Evolutionary conservation across 2,888 invertebrate genomes (phyloP).

Genomic region (Chorisops tibialis): DNA sequence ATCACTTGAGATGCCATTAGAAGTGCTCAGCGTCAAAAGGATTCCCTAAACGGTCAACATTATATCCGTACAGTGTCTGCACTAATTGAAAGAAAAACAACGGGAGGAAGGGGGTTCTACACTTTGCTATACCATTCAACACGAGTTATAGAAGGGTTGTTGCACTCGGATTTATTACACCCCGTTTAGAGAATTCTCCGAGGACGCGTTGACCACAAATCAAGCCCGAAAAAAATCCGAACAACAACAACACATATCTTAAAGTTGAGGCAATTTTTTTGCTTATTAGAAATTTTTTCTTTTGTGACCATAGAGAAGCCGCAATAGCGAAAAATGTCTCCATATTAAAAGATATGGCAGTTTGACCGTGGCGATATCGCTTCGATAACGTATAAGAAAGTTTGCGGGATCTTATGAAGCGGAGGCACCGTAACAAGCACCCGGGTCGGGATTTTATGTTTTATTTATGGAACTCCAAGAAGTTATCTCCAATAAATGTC

Average conservation of each 20-base stretch:
- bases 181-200: no score
- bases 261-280: no score
- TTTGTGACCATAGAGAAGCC: slow-evolving; percentile 1
- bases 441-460: slow-evolving; percentile 47
- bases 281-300: not conserved
- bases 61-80: not conserved
- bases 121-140: no score
- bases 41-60: slow-evolving; percentile 1
- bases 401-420: slow-evolving; percentile 11
- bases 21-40: not conserved
- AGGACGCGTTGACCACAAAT: no score
- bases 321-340: not conserved
- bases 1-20: slow-evolving; percentile 21
- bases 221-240: no score
- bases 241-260: no score
- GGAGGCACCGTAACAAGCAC: slow-evolving; percentile 32
- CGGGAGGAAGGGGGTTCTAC: no score
- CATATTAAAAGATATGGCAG: slow-evolving; percentile 13
- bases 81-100: not conserved
- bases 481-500: slow-evolving; percentile 54
- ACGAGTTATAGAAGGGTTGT: no score
- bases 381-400: slow-evolving; percentile 4
- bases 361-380: slow-evolving; percentile 11
- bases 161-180: no score
- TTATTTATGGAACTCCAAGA: slow-evolving; percentile 52